Conservation (phyloP, 2,888 invertebrate species). For the Vannuccia rotundouncinata region DNA sequence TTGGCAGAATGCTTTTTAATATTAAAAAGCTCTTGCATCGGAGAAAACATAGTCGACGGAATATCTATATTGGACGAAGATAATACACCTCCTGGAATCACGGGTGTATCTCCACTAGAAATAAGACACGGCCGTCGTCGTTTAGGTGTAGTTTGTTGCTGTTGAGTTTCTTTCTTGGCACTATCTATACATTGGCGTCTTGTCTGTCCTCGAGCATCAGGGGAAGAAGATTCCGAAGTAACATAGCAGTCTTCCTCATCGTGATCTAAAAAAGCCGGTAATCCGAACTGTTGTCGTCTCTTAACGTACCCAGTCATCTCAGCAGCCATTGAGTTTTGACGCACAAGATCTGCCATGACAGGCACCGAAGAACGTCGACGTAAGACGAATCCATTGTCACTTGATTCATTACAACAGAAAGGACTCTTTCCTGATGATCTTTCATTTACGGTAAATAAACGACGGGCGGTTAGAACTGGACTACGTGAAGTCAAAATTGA, state of each 20-base stretch:
- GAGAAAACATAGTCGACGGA: background rate
- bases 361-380: background rate
- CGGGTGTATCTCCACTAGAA: background rate
- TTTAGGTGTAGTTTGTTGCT: background rate
- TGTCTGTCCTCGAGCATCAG: background rate
- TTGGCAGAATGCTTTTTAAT: background rate
- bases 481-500: background rate
- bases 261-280: background rate
- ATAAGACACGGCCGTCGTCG: background rate
- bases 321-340: background rate
- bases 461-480: background rate
- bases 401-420: background rate
- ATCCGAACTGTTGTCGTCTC: background rate
- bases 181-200: background rate
- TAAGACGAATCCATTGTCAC: background rate
- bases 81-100: background rate
- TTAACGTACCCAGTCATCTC: background rate
- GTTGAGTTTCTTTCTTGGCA: background rate
- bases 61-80: background rate
- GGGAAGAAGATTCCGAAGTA: background rate
- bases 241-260: background rate
- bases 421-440: background rate
- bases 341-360: background rate
- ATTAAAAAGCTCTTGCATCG: background rate
- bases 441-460: background rate